A percentile compares a stretch with the other conserved stretches of the same genome.
These are phyloP conservation scores for Tribolium castaneum DNA, from an alignment of 1,140 invertebrate species.

Conservation along the genomic window DNA sequence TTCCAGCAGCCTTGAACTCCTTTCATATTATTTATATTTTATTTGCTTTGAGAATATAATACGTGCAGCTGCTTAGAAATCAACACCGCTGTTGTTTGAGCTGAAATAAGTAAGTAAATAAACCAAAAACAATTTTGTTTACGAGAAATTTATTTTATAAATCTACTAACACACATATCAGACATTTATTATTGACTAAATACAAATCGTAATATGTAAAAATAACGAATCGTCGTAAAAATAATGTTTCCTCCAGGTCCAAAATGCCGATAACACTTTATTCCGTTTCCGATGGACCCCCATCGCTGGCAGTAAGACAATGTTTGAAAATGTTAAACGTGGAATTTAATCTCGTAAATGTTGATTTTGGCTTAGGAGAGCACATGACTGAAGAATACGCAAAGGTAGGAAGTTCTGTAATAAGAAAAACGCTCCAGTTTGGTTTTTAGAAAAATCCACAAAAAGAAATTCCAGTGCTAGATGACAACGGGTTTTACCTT, in stretches of 20 bases:
- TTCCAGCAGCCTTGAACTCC: neutral
- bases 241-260: neutral
- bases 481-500: conserved; percentile 78
- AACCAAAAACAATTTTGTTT: neutral
- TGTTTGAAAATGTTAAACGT: conserved; percentile 73
- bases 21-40: conserved; percentile 9
- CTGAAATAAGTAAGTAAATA: conserved; percentile 4
- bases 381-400: conserved; percentile 78
- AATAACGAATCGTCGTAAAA: neutral
- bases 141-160: conserved; percentile 22
- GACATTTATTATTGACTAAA: no score
- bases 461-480: conserved; percentile 81
- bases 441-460: conserved; percentile 78
- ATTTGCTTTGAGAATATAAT: neutral
- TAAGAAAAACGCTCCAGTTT: neutral
- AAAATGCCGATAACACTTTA: conserved; percentile 72
- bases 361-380: conserved; percentile 76
- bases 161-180: neutral
- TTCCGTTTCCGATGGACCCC: conserved; percentile 78
- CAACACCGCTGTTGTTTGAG: neutral
- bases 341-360: conserved; percentile 72
- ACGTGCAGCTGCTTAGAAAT: neutral
- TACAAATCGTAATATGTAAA: no score
- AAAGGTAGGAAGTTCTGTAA: conserved; percentile 66
- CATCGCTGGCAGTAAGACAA: conserved; percentile 78